Evolutionary conservation across 2,113 vertebrate species (phyloP).

Genomic region (Catharus fuscescens): DNA sequence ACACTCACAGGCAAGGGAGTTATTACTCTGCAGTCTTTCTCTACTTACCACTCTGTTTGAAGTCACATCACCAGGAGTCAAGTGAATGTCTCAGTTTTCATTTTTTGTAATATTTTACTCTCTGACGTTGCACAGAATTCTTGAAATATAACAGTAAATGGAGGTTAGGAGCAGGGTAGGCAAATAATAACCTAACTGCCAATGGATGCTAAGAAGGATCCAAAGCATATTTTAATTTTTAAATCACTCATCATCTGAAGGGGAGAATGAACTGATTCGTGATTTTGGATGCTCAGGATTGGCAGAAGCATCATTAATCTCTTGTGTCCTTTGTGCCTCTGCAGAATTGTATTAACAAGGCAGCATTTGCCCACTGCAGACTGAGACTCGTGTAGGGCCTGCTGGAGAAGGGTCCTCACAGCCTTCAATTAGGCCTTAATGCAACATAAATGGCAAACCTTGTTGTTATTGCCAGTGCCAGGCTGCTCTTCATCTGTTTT

Average conservation of each 20-base stretch:
- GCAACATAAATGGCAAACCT: not conserved
- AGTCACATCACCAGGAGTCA: slow-evolving; percentile 10
- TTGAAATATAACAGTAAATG: not conserved
- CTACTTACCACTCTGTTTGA: slow-evolving; percentile 2
- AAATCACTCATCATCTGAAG: not conserved
- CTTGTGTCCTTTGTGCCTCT: not conserved
- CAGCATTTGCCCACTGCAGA: not conserved
- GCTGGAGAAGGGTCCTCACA: not conserved
- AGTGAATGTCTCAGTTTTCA: not conserved
- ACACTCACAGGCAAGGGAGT: not conserved
- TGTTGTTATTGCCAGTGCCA: not conserved
- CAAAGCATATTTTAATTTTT: not conserved
- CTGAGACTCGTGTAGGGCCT: not conserved
- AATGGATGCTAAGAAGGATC: not conserved
- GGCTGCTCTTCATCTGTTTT: not conserved
- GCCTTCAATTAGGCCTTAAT: not conserved
- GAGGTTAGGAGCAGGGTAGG: not conserved
- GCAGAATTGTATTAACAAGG: not conserved
- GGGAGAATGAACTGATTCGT: not conserved
- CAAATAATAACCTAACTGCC: not conserved
- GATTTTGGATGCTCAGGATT: not conserved
- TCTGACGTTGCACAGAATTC: not conserved
- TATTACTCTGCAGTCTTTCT: not conserved
- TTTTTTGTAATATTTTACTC: not conserved
- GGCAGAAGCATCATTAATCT: not conserved